Conservation (phyloP, 2,888 invertebrate genomes). For the Heliconius ethilla region DNA sequence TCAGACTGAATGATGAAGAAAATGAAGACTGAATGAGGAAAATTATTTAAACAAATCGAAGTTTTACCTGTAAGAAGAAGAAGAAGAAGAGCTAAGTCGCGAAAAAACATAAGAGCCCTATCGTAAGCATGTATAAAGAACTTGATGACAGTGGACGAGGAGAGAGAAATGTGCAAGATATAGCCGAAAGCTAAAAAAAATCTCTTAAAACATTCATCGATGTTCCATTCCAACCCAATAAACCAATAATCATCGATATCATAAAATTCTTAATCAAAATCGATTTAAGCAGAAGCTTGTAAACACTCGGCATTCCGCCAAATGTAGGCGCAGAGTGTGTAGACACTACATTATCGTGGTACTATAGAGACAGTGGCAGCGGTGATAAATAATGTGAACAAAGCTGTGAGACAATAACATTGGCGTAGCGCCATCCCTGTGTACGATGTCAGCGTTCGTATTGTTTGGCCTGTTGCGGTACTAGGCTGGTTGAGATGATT, state of each 20-base stretch:
- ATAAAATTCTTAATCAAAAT: constrained; percentile 6
- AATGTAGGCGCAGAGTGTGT: constrained; percentile 31
- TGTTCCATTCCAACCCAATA: not conserved
- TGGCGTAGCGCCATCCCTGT: constrained; percentile 41
- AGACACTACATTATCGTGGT: constrained; percentile 7
- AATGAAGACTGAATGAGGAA: not conserved
- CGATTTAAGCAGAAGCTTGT: constrained; percentile 1
- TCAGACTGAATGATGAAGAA: not conserved
- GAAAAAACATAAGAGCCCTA: too few relatives aligned
- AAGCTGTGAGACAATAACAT: constrained; percentile 44
- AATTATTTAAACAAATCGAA: not conserved
- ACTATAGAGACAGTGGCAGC: constrained; percentile 22
- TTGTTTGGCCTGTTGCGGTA: not conserved
- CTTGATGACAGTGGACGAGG: too few relatives aligned
- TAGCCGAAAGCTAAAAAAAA: not conserved
- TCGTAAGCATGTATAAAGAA: too few relatives aligned
- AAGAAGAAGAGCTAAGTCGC: too few relatives aligned
- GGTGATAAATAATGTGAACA: constrained; percentile 43
- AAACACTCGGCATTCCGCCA: constrained; percentile 29
- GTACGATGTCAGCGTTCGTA: constrained; percentile 28
- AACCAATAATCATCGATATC: not conserved
- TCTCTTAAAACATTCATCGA: not conserved
- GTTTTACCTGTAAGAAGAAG: too few relatives aligned
- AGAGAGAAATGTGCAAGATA: too few relatives aligned
- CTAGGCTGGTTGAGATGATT: not conserved